Evolutionary conservation across 2,113 vertebrate species (phyloP), one percentile per base, ranked within the genome.

Genomic region (Nesospiza acunhae): DNA sequence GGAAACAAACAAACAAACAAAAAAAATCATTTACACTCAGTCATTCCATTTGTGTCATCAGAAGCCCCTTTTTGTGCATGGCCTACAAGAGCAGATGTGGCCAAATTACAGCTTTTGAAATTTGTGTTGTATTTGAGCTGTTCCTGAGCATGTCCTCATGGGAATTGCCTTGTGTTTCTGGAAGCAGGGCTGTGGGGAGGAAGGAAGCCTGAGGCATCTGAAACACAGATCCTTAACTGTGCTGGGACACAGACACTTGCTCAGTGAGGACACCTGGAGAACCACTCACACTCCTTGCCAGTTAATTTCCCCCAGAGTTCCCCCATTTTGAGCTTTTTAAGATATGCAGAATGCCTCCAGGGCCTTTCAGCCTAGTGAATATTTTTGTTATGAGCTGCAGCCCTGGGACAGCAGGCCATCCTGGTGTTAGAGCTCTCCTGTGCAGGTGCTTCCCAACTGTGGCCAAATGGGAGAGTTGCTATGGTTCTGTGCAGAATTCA

Each of bases 91-190:
- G 20, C 74, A 83, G 42, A 66, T 21, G 42, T 15, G 82, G 28
- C 20, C 66, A 22, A 72, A 82, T 60, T 44, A 53, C 1, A 44
- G 49, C 49, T 73, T 60, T 64, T 53, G 75, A 87, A 75, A 73
- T 6, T 56, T 2, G 0, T 0, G 0, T n/a, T 84, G 77, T 15
- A 18, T 58, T 78, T 0, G 15, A 87, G 60, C 13, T 78, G 47
- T 27, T 78, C 41, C 42, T 42, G 30, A 60, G 41, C 2, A 0
- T 30, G 20, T 89, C 27, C 35, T 93, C 6, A 0, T 4, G 6
- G 53, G 28, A 64, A 5, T 4, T 21, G 15, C 26, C 33, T 50
- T 46, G 41, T 47, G 28, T 78, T 93, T 64, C 84, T 78, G 50
- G 85, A 77, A 93, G 31, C n/a, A 49, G 15, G 28, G 7, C 42